Base-by-base conservation (phyloP, 2,888 invertebrate genomes). In the Tiliacea aurago region DNA sequence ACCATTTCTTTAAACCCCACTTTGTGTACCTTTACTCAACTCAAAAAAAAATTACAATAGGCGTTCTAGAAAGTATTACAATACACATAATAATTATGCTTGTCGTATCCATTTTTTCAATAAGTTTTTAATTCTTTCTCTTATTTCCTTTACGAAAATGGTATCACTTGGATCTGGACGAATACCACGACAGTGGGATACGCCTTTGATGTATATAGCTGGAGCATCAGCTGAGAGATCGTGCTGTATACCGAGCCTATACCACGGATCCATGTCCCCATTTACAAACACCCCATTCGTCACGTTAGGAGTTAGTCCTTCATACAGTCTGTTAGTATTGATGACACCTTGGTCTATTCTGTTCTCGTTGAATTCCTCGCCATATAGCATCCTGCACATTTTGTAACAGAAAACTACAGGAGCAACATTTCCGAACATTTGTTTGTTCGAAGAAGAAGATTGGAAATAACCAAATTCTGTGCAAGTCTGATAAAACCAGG, bases 401-500 rank as follows among this genome's bases (percentile, higher is more conserved):
- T 91, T 91, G 5, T 91, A 90, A 83, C 87, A 96, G 47, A 92
- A 95, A 5, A 94, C 92, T 7, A 96, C 65, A 0, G 95, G 92
- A 62, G 96, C 84, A 23, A 93, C 91, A 23, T 93, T 90, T 6
- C 96, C 96, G 89, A 98, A 98, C 0, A 97, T 97, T 33, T 97
- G 97, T 3, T 94, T 90, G 13, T 92, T 87, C 0, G 96, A 96
- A 76, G 96, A 96, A 0, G 97, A 96, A 0, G 97, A 97, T 91
- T 97, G 97, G 88, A 96, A 98, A 89, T 97, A 98, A n/a, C 98
- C 98, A 88, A 97, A 98, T 92, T 98, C 98, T 9, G 97, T 97
- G 90, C 98, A 98, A 0, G 97, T 97, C 91, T 98, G 98, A 89
- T 97, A 98, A 0, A 93, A 93, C 53, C 56, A 71, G 53, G 9